Conservation (phyloP, 2,113 vertebrate species). For the Lynx canadensis region DNA sequence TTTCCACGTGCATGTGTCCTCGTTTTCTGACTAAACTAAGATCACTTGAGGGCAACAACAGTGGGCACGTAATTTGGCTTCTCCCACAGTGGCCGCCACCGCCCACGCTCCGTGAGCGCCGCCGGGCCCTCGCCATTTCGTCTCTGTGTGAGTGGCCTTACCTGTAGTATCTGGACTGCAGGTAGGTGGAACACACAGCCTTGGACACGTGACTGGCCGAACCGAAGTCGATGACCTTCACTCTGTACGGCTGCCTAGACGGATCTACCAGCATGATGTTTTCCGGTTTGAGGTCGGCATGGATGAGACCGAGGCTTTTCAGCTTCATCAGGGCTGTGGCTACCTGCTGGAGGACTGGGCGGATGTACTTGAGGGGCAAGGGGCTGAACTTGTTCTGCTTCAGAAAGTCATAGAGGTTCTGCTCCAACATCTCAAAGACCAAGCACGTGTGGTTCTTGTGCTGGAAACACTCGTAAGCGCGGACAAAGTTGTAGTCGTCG, state of each 20-base stretch:
- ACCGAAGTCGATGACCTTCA: slow-evolving; percentile 99
- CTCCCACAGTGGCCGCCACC: fast-evolving
- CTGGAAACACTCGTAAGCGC: slow-evolving; percentile 99
- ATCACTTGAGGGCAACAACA: not conserved
- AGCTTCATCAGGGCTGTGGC: slow-evolving; percentile 98
- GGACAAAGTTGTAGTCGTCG: slow-evolving; percentile 98
- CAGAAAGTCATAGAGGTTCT: slow-evolving; percentile 99
- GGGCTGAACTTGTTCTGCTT: slow-evolving; percentile 99
- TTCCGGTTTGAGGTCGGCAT: slow-evolving; percentile 98
- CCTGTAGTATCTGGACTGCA: slow-evolving; percentile 99
- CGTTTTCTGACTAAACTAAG: not conserved
- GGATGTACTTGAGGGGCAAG: slow-evolving; percentile 97
- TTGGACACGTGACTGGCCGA: slow-evolving; percentile 99
- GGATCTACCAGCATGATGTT: slow-evolving; percentile 99
- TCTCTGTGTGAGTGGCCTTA: slow-evolving; percentile 79
- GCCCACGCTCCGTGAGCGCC: not conserved
- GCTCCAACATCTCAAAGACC: slow-evolving; percentile 99
- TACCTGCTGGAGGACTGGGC: slow-evolving; percentile 98
- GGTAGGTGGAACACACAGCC: slow-evolving; percentile 98
- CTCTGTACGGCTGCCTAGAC: slow-evolving; percentile 96
- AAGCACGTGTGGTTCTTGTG: slow-evolving; percentile 99
- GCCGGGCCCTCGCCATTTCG: not conserved
- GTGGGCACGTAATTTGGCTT: fast-evolving
- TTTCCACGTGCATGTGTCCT: not conserved
- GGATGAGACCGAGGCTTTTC: slow-evolving; percentile 98